Base-by-base conservation (phyloP, 2,888 invertebrate species). In the Tachina grossa region DNA sequence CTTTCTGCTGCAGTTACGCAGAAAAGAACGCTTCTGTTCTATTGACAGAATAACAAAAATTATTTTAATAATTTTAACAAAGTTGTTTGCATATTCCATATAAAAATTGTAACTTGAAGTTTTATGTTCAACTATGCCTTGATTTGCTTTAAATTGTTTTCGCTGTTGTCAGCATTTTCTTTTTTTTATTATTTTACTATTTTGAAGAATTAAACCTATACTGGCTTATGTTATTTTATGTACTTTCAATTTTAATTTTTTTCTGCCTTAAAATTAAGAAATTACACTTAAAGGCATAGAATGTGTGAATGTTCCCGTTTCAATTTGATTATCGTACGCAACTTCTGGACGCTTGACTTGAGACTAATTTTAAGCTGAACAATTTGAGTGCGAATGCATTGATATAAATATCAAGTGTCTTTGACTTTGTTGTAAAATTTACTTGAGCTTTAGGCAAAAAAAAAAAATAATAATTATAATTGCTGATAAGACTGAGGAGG, bases 311-410 rank as follows among this genome's bases (percentile, higher is more conserved):
- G 5, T 63, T 74, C 71, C 85, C 75, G 69, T 79, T 68, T 59
- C 53, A 66, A 63, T 57, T 49, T 14, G 41, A 76, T 71, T 57
- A 14, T 59, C 39, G 76, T 55, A 72, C 75, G 72, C 71, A 61
- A 53, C 72, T 53, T 66, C 53, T 55, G 76, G 43, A 83, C 79
- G 76, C 43, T 76, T 51, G 49, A 66, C 59, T 83, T 51, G 45
- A 83, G 69, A 85, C 85, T 85, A 51, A 68, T 71, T 83, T 72
- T 39, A 79, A 75, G 69, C 76, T 75, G 66, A 75, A 76, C 76
- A 53, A 22, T 41, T 83, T 72, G 59, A 83, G 53, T 72, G 53
- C 63, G 53, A 55, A 22, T 53, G 31, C 43, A 61, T 78, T 66
- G 22, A 16, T 19, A 43, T 16, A 53, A 55, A 47, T 66, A 22